Evolutionary conservation across 2,797 vertebrate genomes (phyloP), one percentile per base, ranked within the genome.

Genomic region (Emydoidea blandingii): DNA sequence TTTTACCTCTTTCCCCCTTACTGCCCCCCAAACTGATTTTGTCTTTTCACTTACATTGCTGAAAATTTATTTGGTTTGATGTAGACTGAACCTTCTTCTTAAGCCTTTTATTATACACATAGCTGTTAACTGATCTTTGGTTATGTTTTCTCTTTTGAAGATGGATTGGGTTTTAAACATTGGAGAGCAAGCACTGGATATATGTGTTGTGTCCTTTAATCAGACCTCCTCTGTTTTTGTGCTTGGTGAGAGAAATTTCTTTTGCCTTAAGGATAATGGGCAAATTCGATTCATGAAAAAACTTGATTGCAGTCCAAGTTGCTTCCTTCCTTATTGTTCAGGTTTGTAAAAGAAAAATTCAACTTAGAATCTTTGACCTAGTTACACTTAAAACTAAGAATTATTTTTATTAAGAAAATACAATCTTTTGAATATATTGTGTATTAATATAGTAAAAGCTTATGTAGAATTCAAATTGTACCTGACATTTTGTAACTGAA

Each of bases 241-340:
- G 83, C 98, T 99, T 95, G 99, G 99, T 2, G 99, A 99, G 97
- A 99, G 99, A 95, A 99, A 99, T 97, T 98, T 99, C 85, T 99
- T 99, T 97, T 99, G 99, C 96, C 98, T 99, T 15, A 99, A 99
- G 92, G 99, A 99, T 97, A 99, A 99, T 16, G 99, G 99, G 5
- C 99, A 99, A 97, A 99, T 99, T 94, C 99, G 99, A 90, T 99
- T 99, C 98, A 99, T 99, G 99, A 99, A 99, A 98, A 99, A 99
- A 89, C 98, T 99, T 87, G 99, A 99, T 95, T 99, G 98, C 97
- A 99, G 98, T 96, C 99, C 99, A 21, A 99, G 99, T 98, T 99
- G 99, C 97, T 99, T 99, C 97, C 98, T 99, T 91, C 99, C 99
- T 7, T 99, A 99, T 52, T 96, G 98, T 93, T 99, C 99, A 98